phyloP scores from a whole-genome alignment of 2,888 invertebrate species.

The Caradrina kadenii region DNA sequence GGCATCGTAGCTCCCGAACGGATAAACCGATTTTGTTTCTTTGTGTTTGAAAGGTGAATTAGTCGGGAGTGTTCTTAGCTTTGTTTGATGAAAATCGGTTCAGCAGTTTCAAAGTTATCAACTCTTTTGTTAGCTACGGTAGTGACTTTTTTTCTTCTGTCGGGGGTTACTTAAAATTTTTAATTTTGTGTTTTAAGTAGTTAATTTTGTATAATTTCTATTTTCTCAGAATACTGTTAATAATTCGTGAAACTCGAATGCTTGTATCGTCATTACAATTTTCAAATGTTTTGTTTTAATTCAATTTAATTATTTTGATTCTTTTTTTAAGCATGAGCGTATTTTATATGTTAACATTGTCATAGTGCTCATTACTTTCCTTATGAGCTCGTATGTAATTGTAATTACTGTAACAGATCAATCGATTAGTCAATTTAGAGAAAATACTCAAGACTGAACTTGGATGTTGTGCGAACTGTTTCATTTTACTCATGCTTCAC shows the following conservation, averaged over 20 bases:
- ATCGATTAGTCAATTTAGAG: conserved; percentile 86
- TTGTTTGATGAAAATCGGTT: too few species aligned
- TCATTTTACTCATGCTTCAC: conserved; percentile 48
- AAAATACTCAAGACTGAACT: conserved; percentile 87
- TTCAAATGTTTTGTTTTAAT: background rate
- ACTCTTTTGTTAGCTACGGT: too few species aligned
- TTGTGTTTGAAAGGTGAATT: too few species aligned
- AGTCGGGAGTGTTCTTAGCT: too few species aligned
- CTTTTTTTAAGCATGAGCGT: conserved; percentile 25
- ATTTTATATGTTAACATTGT: conserved; percentile 2
- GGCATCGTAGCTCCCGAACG: too few species aligned
- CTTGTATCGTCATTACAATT: conserved; percentile 18
- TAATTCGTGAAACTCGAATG: conserved; percentile 6
- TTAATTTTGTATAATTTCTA: background rate
- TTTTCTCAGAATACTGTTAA: conserved; percentile 5
- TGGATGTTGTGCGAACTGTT: conserved; percentile 74
- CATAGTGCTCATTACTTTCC: conserved; percentile 27
- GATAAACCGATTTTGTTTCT: too few species aligned
- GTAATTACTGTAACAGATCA: conserved; percentile 71
- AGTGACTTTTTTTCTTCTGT: too few species aligned
- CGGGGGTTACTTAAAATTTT: too few species aligned
- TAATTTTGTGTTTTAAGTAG: too few species aligned
- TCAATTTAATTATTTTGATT: background rate
- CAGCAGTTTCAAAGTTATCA: too few species aligned
- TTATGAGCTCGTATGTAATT: conserved; percentile 42